Conservation (phyloP, 2,113 vertebrate genomes). For the Vicugna pacos region DNA sequence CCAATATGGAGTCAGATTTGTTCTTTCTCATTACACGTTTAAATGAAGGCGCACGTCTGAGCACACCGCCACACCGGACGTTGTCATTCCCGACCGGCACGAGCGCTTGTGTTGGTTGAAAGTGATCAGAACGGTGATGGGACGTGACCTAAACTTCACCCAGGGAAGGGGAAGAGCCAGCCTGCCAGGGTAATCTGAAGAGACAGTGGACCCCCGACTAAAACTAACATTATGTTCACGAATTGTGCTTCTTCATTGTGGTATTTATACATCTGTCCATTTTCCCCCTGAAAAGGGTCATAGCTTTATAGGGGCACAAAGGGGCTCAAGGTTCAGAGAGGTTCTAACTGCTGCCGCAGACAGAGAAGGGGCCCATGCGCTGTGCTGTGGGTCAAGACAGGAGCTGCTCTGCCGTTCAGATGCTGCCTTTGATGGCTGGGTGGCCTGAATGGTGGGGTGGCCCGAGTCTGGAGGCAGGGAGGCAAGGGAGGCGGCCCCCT, state of each 20-base stretch:
- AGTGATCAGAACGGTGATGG: not conserved
- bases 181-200: not conserved
- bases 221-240: accelerated
- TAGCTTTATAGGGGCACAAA: accelerated
- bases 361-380: not conserved
- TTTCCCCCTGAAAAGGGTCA: too few species aligned
- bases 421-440: not conserved
- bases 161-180: not conserved
- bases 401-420: too few species aligned
- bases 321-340: not conserved
- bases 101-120: not conserved
- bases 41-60: not conserved
- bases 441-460: not conserved
- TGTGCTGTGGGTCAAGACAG: accelerated
- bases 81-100: too few species aligned
- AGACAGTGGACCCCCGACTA: not conserved
- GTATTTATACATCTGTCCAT: accelerated
- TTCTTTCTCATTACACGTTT: too few species aligned
- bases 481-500: too few species aligned
- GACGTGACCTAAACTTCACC: too few species aligned
- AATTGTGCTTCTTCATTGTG: accelerated
- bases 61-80: not conserved
- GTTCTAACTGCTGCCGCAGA: not conserved
- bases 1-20: too few species aligned
- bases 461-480: not conserved